These are phyloP conservation scores for Silurus lanzhouensis DNA, from an alignment of 2,797 vertebrate species.

Conservation along the genomic window DNA sequence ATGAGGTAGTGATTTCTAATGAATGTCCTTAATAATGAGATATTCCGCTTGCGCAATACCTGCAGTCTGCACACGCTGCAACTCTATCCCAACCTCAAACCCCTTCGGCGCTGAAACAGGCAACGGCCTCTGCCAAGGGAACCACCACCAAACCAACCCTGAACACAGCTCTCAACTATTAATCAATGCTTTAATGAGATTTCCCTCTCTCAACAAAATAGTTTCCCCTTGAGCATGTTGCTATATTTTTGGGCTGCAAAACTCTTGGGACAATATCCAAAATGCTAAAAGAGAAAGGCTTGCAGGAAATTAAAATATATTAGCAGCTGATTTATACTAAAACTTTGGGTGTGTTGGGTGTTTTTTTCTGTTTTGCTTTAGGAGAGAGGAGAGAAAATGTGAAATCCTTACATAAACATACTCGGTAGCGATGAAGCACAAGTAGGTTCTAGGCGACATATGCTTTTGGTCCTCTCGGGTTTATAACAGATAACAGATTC, in stretches of 20 bases:
- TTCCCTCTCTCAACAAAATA: conserved; percentile 76
- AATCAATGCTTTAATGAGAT: conserved; percentile 83
- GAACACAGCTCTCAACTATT: conserved; percentile 76
- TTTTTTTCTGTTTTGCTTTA: conserved; percentile 56
- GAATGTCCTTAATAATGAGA: conserved; percentile 59
- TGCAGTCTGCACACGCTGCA: conserved; percentile 54
- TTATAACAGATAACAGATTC: conserved; percentile 60
- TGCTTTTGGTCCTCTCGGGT: conserved; percentile 55
- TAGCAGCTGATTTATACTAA: conserved; percentile 77
- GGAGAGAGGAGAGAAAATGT: conserved; percentile 56
- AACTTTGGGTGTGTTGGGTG: conserved; percentile 73
- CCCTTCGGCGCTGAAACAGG: conserved; percentile 62
- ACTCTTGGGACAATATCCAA: conserved; percentile 67
- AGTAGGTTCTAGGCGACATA: conserved; percentile 53
- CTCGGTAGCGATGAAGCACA: conserved; percentile 41
- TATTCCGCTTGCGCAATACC: conserved; percentile 48
- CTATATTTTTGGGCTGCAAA: conserved; percentile 52
- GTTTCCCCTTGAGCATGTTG: conserved; percentile 63
- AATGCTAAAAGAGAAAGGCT: conserved; percentile 70
- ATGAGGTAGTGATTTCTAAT: conserved; percentile 55
- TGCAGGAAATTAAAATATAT: conserved; percentile 80
- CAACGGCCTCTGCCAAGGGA: conserved; percentile 65
- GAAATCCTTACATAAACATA: conserved; percentile 63
- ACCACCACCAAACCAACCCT: conserved; percentile 63
- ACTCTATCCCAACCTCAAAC: conserved; percentile 51